Conservation (phyloP, 2,797 vertebrate species). For the Catostomus latipinnis region DNA sequence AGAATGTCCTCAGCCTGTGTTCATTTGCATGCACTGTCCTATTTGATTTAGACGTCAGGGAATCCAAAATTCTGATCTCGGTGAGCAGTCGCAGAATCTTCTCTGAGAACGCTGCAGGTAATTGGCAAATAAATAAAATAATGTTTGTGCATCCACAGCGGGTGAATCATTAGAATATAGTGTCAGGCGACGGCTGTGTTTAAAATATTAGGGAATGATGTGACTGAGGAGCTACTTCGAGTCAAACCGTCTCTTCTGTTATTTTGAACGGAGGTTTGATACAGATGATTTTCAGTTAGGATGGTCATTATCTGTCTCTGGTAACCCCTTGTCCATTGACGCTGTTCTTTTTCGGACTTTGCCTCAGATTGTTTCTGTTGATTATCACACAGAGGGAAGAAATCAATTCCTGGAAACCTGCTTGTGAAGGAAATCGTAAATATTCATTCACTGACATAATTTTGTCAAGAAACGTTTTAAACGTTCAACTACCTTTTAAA, state of each 20-base stretch:
- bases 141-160: neutral
- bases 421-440: neutral
- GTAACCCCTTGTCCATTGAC: constrained; percentile 4
- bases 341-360: constrained; percentile 13
- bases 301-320: neutral
- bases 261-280: neutral
- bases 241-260: neutral
- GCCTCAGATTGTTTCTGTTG: neutral
- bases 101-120: neutral
- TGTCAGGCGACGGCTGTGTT: neutral
- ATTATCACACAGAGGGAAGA: neutral
- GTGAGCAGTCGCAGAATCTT: neutral
- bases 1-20: neutral
- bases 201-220: neutral
- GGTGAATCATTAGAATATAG: neutral
- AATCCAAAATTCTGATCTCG: neutral
- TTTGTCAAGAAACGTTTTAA: neutral
- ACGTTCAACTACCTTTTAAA: no score
- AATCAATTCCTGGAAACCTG: neutral
- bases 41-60: neutral
- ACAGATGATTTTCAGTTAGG: neutral
- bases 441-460: neutral
- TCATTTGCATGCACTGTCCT: neutral
- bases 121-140: neutral
- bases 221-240: neutral